Conservation (phyloP, 1,140 invertebrate genomes). For the Cydia fagiglandana region DNA sequence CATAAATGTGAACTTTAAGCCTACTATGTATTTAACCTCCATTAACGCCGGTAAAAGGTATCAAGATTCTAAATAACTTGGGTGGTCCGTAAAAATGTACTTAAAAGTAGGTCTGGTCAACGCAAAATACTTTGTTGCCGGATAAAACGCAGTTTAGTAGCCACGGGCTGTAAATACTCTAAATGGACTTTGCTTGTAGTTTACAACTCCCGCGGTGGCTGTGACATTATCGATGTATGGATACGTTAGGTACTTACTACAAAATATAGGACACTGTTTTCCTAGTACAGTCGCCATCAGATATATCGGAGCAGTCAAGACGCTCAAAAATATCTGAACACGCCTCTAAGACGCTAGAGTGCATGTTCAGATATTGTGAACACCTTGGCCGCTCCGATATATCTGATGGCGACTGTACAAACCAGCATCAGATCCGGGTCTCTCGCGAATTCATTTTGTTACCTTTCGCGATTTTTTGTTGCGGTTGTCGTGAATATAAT, state of each 20-base stretch:
- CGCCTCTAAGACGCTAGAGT: no score
- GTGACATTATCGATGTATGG: slow-evolving; percentile 16
- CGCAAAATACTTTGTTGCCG: slow-evolving; percentile 32
- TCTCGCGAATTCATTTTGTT: no score
- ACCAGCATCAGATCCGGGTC: no score
- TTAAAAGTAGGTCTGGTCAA: not conserved
- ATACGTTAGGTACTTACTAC: not conserved
- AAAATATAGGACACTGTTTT: not conserved
- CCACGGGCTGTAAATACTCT: slow-evolving; percentile 38
- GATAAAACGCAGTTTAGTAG: slow-evolving; percentile 38
- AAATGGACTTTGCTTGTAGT: slow-evolving; percentile 40
- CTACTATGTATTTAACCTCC: not conserved
- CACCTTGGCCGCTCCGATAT: no score
- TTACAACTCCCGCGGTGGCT: slow-evolving; percentile 36
- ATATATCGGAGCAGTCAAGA: no score
- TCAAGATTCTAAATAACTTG: not conserved
- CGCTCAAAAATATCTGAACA: no score
- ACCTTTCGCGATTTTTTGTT: no score
- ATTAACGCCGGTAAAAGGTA: not conserved
- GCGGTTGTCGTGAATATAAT: no score
- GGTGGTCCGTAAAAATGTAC: slow-evolving; percentile 30
- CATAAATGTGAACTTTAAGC: no score
- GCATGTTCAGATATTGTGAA: no score
- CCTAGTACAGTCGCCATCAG: not conserved
- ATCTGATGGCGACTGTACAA: no score